These are phyloP conservation scores for Gymnothorax javanicus DNA, from an alignment of 2,797 vertebrate genomes.

Conservation along the genomic window DNA sequence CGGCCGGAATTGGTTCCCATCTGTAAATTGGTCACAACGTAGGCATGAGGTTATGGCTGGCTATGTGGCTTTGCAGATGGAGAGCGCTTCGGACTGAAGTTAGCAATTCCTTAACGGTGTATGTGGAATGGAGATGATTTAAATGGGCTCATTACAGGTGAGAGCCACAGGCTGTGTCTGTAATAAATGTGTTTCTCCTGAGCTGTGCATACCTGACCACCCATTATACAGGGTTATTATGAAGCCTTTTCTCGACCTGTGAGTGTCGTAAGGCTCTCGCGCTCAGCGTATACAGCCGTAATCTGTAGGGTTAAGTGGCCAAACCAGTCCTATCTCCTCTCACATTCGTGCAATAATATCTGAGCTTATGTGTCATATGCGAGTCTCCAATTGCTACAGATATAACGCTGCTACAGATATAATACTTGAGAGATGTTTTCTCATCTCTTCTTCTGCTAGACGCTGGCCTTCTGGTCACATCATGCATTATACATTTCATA, in stretches of 20 bases:
- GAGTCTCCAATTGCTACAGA: too few species aligned
- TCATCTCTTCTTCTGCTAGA: too few species aligned
- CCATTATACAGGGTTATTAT: background rate
- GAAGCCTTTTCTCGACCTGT: background rate
- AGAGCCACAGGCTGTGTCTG: background rate
- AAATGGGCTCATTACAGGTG: background rate
- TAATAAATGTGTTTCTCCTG: background rate
- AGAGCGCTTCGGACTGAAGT: background rate
- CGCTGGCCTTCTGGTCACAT: too few species aligned
- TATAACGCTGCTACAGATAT: too few species aligned
- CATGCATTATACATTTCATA: too few species aligned
- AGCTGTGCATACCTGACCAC: background rate
- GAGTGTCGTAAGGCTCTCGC: background rate
- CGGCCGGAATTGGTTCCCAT: background rate
- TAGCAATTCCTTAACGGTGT: background rate
- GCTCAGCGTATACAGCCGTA: background rate
- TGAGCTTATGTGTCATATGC: too few species aligned
- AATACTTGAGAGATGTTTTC: too few species aligned
- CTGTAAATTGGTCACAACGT: background rate
- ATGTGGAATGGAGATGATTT: background rate
- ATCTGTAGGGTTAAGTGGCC: background rate
- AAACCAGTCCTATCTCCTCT: background rate
- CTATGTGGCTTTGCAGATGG: background rate
- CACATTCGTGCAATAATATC: too few species aligned
- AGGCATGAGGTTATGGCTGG: too few species aligned